Percentiles rank a stretch among this genome's conserved stretches.
phyloP scores from a whole-genome alignment of 2,888 invertebrate species.

The Ommatoiulus sabulosus region DNA sequence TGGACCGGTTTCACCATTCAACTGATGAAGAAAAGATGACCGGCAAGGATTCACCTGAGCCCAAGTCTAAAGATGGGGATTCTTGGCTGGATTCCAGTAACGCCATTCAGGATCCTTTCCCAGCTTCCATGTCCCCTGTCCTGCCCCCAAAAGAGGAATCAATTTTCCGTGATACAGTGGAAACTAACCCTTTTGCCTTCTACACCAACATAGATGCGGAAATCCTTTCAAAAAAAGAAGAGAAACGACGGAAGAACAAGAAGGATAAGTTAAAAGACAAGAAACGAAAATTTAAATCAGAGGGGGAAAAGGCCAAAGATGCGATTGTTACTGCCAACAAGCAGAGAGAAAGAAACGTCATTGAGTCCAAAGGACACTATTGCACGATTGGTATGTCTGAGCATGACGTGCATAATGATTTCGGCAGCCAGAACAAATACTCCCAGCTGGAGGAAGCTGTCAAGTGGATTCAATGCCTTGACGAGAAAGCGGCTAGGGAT shows the following conservation, averaged over 20 bases:
- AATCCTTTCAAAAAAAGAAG: constrained; percentile 57
- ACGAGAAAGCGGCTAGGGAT: neutral
- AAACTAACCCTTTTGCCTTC: neutral
- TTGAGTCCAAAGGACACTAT: neutral
- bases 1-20: neutral
- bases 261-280: constrained; percentile 74
- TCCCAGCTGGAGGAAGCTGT: constrained; percentile 54
- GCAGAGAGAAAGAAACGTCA: neutral
- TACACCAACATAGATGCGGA: neutral
- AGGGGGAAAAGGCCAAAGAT: neutral
- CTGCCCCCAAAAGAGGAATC: constrained; percentile 34
- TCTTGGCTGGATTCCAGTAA: constrained; percentile 48
- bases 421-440: constrained; percentile 47
- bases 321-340: neutral
- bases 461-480: constrained; percentile 47
- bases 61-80: constrained; percentile 31
- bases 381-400: neutral
- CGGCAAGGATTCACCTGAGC: neutral
- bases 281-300: constrained; percentile 65
- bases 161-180: neutral
- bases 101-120: constrained; percentile 4
- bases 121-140: neutral
- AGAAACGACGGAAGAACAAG: constrained; percentile 60
- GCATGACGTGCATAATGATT: neutral
- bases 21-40: neutral